These are phyloP conservation scores for Lepidonotus clava DNA, from an alignment of 2,888 invertebrate species.

Conservation along the genomic window DNA sequence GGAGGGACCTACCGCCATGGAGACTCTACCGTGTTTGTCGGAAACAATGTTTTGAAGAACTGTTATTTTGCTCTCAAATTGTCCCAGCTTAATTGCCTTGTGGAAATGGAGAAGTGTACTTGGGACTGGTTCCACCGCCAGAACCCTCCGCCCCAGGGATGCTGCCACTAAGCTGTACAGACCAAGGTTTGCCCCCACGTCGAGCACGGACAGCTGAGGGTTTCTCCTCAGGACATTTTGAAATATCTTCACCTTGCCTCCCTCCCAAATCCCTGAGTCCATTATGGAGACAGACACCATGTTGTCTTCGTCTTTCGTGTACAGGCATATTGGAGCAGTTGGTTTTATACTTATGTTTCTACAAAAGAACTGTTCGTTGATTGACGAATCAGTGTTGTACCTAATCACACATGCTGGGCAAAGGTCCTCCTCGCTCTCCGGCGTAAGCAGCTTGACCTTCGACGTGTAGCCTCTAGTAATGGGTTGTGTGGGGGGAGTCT, in stretches of 20 bases:
- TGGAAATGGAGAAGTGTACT: constrained; percentile 60
- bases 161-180: constrained; percentile 64
- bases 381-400: too few species aligned
- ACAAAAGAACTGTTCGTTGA: too few species aligned
- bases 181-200: constrained; percentile 67
- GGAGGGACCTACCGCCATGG: constrained; percentile 58
- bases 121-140: constrained; percentile 64
- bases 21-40: constrained; percentile 55
- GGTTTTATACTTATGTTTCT: too few species aligned
- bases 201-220: constrained; percentile 59
- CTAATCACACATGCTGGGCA: too few species aligned
- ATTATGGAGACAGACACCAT: neutral
- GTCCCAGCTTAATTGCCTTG: neutral
- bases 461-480: too few species aligned
- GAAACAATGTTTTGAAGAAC: constrained; percentile 60
- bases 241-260: neutral
- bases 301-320: neutral
- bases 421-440: too few species aligned
- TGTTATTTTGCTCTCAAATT: constrained; percentile 12
- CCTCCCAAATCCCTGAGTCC: neutral
- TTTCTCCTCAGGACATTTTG: constrained; percentile 24
- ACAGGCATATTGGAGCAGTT: too few species aligned
- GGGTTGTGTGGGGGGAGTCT: too few species aligned
- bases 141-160: constrained; percentile 61
- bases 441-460: too few species aligned